Evolutionary conservation across 2,888 invertebrate species (phyloP).

Genomic region (Luperina nickerlii): DNA sequence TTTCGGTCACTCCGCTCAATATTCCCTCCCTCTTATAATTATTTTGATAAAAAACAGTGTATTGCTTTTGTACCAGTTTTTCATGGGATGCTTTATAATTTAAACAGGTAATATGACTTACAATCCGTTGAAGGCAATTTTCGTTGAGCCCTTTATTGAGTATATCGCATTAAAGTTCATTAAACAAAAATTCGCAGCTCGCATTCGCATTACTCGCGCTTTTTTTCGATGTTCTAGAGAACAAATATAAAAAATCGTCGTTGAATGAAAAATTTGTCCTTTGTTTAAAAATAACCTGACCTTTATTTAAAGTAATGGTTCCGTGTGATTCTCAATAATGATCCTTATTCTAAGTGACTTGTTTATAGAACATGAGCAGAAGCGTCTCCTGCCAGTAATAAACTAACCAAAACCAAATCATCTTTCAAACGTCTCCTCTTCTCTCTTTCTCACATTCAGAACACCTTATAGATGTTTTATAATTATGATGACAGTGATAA

Average conservation of each 20-base stretch:
- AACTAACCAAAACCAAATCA: no score
- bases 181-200: not conserved
- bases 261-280: no score
- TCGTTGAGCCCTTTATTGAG: not conserved
- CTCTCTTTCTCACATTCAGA: not conserved
- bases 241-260: not conserved
- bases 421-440: not conserved
- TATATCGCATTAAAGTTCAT: slow-evolving; percentile 15
- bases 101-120: slow-evolving; percentile 14
- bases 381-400: not conserved
- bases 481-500: not conserved
- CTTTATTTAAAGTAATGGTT: not conserved
- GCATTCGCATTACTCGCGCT: not conserved
- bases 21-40: slow-evolving; percentile 70
- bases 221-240: no score
- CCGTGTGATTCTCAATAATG: not conserved
- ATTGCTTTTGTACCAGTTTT: slow-evolving; percentile 65
- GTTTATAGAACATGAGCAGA: not conserved
- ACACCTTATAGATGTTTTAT: not conserved
- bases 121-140: slow-evolving; percentile 6
- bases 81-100: slow-evolving; percentile 40
- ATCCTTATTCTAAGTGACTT: not conserved
- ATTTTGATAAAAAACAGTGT: slow-evolving; percentile 72
- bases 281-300: not conserved
- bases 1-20: slow-evolving; percentile 78